Conservation (phyloP, 2,113 vertebrate species). For the Oxygymnocypris stewartii region DNA sequence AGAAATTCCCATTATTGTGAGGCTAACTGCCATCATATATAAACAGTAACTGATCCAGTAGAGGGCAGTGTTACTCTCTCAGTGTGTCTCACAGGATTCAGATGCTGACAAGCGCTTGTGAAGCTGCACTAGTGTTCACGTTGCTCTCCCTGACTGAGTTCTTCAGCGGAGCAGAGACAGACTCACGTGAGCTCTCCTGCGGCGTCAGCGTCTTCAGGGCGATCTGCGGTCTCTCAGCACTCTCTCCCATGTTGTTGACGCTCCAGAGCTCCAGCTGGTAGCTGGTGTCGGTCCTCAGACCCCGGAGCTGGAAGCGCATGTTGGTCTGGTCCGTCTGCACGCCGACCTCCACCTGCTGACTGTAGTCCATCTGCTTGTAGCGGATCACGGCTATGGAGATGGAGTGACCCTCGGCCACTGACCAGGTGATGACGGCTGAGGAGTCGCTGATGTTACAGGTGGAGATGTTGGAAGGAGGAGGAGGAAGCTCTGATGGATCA, state of each 20-base stretch:
- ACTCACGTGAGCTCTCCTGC: constrained; percentile 58
- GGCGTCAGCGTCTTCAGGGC: constrained; percentile 70
- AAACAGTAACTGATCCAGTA: neutral
- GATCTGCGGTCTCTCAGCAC: constrained; percentile 67
- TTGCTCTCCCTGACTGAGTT: neutral
- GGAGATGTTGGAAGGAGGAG: constrained; percentile 79
- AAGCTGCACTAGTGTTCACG: too few species aligned
- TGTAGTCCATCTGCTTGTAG: constrained; percentile 80
- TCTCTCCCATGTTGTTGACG: constrained; percentile 83
- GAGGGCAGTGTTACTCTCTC: neutral
- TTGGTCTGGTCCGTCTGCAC: constrained; percentile 67
- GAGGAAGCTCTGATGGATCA: constrained; percentile 74
- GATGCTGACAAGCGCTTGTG: too few species aligned
- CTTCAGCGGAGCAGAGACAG: neutral
- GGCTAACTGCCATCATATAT: neutral
- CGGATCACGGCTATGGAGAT: constrained; percentile 82
- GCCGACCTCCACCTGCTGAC: constrained; percentile 81
- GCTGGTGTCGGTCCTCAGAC: constrained; percentile 77
- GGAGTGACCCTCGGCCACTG: constrained; percentile 80
- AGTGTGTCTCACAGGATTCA: neutral
- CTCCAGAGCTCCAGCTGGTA: constrained; percentile 83
- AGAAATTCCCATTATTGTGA: too few species aligned
- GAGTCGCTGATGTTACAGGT: constrained; percentile 82
- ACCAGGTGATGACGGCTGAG: constrained; percentile 81
- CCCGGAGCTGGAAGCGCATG: constrained; percentile 80